A percentile compares a stretch with the other conserved stretches of the same genome.
Conservation (phyloP, 2,888 invertebrate species). For the Biston stratarius region DNA sequence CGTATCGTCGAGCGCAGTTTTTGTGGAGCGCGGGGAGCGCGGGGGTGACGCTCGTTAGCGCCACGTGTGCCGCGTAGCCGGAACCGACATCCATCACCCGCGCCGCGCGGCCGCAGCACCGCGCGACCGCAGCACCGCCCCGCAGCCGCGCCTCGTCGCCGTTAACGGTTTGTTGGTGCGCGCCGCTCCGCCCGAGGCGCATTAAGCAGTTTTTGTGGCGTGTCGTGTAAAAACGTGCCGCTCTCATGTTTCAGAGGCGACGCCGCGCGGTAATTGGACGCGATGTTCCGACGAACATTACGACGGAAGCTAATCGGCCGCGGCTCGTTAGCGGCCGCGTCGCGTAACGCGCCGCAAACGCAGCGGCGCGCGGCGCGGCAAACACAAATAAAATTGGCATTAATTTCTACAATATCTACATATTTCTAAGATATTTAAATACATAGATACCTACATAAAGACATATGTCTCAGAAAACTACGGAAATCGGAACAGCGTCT, state of each 20-base stretch:
- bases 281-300: constrained; percentile 46
- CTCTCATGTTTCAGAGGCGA: constrained; percentile 55
- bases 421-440: too few relatives aligned
- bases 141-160: constrained; percentile 49
- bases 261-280: constrained; percentile 55
- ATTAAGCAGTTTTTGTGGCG: constrained; percentile 53
- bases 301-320: constrained; percentile 54
- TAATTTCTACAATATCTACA: too few relatives aligned
- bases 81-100: constrained; percentile 25
- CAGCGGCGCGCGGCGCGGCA: too few relatives aligned
- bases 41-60: constrained; percentile 31
- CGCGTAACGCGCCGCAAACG: too few relatives aligned
- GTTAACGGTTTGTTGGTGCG: constrained; percentile 64
- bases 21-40: constrained; percentile 17
- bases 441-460: too few relatives aligned
- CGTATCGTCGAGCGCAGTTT: background rate
- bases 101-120: constrained; percentile 39
- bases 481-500: too few relatives aligned
- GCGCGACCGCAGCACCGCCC: constrained; percentile 42
- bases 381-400: too few relatives aligned
- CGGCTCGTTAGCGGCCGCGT: constrained; percentile 37
- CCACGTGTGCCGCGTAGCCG: constrained; percentile 44
- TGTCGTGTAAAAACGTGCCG: constrained; percentile 18
- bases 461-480: too few relatives aligned
- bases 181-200: constrained; percentile 40